Evolutionary conservation across 2,113 vertebrate genomes (phyloP), one percentile per base, ranked within the genome.

Genomic region (Festucalex cinctus): DNA sequence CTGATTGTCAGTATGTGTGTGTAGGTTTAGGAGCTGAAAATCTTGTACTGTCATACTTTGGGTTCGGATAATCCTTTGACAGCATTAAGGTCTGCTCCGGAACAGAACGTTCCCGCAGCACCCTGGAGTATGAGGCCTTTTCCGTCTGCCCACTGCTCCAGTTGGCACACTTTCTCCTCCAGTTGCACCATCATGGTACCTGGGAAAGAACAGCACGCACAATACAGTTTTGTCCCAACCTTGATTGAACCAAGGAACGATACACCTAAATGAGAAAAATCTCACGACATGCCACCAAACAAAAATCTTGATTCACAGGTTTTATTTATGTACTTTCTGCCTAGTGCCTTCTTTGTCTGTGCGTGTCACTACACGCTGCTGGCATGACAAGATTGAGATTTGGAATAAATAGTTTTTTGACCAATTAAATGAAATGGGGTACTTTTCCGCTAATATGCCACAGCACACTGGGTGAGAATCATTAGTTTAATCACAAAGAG

Each of bases 111-210:
- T 60, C 91, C 93, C 67, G 91, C 91, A 63, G 95, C 93, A 17
- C 97, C 97, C 36, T 9, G 81, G 58, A 99, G 71, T 13, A 99
- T 94, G 58, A 98, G 88, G 35, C 95, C 96, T 93, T 96, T 99
- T 1, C 97, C 95, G 41, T 95, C 91, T 12, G 89, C 89, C 97
- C 97, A 99, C 63, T 79, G 86, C 91, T 99, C 96, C 73, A 99
- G 83, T 73, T 98, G 93, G 20, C 77, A 86, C 65, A 99, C 92
- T 61, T 57, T 91, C 71, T 97, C 93, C 82, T 95, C 90, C 72
- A 99, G 92, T 60, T 97, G 93, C 63, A 96, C 54, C 94, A 98
- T 98, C 97, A 99, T 98, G 58, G 88, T 90, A 65, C 97, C 97
- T 99, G 84, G 3, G 28, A 74, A 26, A 43, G 10, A 58, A 62